Evolutionary conservation across 2,797 vertebrate genomes (phyloP).

Genomic region (Molothrus aeneus): DNA sequence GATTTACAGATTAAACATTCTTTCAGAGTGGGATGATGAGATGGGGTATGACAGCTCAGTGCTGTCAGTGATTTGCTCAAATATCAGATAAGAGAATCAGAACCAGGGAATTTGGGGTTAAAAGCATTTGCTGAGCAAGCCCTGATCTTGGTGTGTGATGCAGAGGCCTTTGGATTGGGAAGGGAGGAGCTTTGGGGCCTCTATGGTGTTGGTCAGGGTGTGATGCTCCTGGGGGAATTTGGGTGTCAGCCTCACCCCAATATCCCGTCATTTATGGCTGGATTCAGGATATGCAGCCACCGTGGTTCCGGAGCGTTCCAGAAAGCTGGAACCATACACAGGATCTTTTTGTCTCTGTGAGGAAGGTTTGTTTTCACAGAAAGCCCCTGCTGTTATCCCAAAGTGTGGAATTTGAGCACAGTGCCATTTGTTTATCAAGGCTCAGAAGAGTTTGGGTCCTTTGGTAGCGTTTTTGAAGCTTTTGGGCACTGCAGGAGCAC

Average conservation of each 20-base stretch:
- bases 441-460: not conserved
- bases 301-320: not conserved
- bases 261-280: not conserved
- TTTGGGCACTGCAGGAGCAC: not conserved
- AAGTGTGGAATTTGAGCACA: not conserved
- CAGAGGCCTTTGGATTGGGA: not conserved
- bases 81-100: not conserved
- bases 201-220: not conserved
- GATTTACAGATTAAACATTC: not conserved
- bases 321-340: not conserved
- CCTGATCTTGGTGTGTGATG: not conserved
- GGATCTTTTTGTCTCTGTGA: not conserved
- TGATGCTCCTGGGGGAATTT: not conserved
- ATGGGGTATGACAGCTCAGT: not conserved
- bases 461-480: fast-evolving
- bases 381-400: not conserved
- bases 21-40: not conserved
- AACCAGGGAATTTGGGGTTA: not conserved
- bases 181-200: not conserved
- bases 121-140: not conserved
- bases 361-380: not conserved
- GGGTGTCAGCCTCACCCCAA: not conserved
- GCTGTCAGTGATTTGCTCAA: not conserved
- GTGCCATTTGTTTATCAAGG: not conserved
- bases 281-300: not conserved